Conservation (phyloP, 2,113 vertebrate genomes). For the Sceloporus undulatus region DNA sequence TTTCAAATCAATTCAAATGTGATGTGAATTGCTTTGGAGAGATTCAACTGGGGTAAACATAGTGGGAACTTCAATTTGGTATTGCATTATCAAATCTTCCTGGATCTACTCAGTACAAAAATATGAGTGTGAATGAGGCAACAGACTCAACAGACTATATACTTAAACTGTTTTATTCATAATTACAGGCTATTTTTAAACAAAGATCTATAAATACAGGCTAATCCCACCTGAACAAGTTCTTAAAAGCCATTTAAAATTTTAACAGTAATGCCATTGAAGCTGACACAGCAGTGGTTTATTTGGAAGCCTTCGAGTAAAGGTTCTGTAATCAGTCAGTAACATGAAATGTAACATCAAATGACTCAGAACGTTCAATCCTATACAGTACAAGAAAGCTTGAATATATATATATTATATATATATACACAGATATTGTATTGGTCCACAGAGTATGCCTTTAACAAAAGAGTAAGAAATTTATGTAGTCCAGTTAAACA, state of each 20-base stretch:
- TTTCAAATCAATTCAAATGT: no score
- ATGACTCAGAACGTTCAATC: slow-evolving; percentile 74
- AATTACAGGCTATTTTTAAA: slow-evolving; percentile 90
- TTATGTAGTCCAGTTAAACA: slow-evolving; percentile 81
- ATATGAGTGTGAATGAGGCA: background rate
- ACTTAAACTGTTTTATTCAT: slow-evolving; percentile 83
- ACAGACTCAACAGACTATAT: slow-evolving; percentile 34
- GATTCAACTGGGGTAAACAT: no score
- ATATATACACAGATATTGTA: slow-evolving; percentile 71
- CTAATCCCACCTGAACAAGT: slow-evolving; percentile 71
- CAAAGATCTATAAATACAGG: slow-evolving; percentile 80
- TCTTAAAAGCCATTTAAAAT: slow-evolving; percentile 81
- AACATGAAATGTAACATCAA: slow-evolving; percentile 77
- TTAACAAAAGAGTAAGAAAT: slow-evolving; percentile 79
- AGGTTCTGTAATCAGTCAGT: slow-evolving; percentile 75
- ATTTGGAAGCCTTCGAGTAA: slow-evolving; percentile 71
- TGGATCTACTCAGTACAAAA: no score
- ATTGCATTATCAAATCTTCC: no score
- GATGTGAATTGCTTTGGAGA: no score
- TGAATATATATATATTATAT: slow-evolving; percentile 72
- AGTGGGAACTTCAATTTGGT: no score
- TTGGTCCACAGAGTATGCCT: slow-evolving; percentile 83
- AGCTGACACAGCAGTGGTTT: slow-evolving; percentile 77
- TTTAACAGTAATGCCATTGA: slow-evolving; percentile 77
- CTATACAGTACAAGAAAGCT: slow-evolving; percentile 73